Evolutionary conservation across 1,140 invertebrate genomes (phyloP).

Genomic region (Lasioglossum baleicum): DNA sequence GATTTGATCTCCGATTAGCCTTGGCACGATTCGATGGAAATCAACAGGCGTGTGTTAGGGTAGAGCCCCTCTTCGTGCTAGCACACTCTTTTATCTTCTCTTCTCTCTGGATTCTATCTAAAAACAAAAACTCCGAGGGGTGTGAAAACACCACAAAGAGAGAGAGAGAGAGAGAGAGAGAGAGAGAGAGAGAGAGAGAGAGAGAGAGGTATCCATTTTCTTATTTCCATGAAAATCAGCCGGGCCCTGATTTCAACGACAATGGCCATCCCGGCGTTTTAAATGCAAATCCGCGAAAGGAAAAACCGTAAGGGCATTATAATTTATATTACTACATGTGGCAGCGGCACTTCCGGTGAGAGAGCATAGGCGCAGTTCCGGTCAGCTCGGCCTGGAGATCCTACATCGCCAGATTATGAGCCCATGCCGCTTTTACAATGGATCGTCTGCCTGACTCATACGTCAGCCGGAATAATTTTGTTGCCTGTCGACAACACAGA

Average conservation of each 20-base stretch:
- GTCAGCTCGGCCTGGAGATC: constrained; percentile 76
- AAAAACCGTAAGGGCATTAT: constrained; percentile 79
- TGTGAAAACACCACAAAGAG: not conserved
- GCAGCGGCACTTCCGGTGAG: constrained; percentile 77
- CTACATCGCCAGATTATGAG: constrained; percentile 79
- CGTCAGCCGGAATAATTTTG: constrained; percentile 73
- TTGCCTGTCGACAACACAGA: constrained; percentile 28
- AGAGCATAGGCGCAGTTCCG: constrained; percentile 79
- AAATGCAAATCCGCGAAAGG: constrained; percentile 78
- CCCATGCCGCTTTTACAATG: constrained; percentile 75
- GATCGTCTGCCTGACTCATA: constrained; percentile 76
- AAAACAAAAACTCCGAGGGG: not conserved
- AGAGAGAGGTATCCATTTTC: constrained; percentile 32
- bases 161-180: not conserved
- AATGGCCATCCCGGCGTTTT: constrained; percentile 70
- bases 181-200: not conserved
- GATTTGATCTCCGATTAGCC: constrained; percentile 57
- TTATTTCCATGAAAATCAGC: constrained; percentile 72
- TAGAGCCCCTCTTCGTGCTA: not conserved
- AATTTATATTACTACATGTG: constrained; percentile 80
- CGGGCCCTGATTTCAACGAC: constrained; percentile 70
- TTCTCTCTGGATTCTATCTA: not conserved
- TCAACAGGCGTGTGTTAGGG: constrained; percentile 10
- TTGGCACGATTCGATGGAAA: constrained; percentile 60
- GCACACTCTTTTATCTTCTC: not conserved